phyloP scores from a whole-genome alignment of 2,888 invertebrate species.

The Drosophila imparisetae region DNA sequence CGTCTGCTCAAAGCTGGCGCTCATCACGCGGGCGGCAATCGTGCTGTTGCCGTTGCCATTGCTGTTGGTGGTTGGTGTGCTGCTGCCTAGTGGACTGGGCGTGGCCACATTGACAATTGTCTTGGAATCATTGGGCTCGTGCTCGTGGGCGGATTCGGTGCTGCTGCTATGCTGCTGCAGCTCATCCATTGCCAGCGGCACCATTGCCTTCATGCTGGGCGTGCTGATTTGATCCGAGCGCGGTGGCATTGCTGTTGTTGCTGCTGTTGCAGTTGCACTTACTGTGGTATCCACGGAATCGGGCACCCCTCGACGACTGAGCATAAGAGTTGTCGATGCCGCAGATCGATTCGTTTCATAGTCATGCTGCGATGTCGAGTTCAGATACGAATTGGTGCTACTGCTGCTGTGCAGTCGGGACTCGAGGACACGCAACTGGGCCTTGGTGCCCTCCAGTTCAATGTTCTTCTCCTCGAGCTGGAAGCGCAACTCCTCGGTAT shows the following conservation, averaged over 20 bases:
- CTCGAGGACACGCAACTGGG: slow-evolving; percentile 90
- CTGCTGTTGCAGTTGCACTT: slow-evolving; percentile 43
- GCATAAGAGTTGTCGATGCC: slow-evolving; percentile 81
- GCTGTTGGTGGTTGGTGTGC: slow-evolving; percentile 42
- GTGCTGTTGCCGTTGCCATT: slow-evolving; percentile 36
- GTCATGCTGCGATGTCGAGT: slow-evolving; percentile 79
- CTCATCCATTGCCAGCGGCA: slow-evolving; percentile 86
- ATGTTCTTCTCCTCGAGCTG: slow-evolving; percentile 93
- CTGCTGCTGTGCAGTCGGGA: slow-evolving; percentile 83
- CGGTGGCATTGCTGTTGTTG: slow-evolving; percentile 60
- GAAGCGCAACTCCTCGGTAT: slow-evolving; percentile 92
- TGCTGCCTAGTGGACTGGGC: slow-evolving; percentile 59
- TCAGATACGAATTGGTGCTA: slow-evolving; percentile 84
- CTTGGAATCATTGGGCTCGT: slow-evolving; percentile 76
- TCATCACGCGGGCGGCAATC: slow-evolving; percentile 74
- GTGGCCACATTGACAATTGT: slow-evolving; percentile 54
- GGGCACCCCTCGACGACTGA: slow-evolving; percentile 79
- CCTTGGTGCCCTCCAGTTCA: slow-evolving; percentile 92
- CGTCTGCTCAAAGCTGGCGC: slow-evolving; percentile 77
- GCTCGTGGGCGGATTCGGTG: slow-evolving; percentile 88
- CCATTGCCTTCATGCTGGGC: slow-evolving; percentile 87
- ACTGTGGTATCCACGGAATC: slow-evolving; percentile 64
- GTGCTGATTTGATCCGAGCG: slow-evolving; percentile 85
- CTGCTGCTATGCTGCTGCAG: slow-evolving; percentile 86
- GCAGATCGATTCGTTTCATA: slow-evolving; percentile 83